phyloP scores from a whole-genome alignment of 2,888 invertebrate species.

The Oscheius sp. region DNA sequence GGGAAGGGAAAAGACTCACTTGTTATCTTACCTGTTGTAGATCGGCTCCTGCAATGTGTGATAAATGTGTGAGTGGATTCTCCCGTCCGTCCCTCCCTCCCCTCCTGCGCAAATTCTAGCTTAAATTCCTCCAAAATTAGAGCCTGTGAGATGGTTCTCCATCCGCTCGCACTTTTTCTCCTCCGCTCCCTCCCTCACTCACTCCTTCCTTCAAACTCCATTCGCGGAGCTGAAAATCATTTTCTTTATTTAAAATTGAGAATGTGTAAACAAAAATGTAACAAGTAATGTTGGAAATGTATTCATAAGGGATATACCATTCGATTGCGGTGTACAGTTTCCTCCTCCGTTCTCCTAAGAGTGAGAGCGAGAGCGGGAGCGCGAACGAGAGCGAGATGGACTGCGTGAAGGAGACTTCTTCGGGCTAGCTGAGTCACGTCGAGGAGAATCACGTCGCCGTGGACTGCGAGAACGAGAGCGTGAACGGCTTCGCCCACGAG shows the following conservation, averaged over 20 bases:
- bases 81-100: background rate
- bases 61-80: too few species aligned
- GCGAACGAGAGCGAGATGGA: constrained; percentile 26
- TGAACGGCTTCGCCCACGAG: constrained; percentile 70
- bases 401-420: constrained; percentile 24
- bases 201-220: constrained; percentile 5
- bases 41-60: too few species aligned
- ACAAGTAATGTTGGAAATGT: background rate
- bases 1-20: too few species aligned
- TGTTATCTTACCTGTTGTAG: too few species aligned
- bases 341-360: background rate
- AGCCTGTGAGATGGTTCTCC: background rate
- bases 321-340: too few species aligned
- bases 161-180: background rate
- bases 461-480: constrained; percentile 79
- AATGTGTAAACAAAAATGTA: background rate
- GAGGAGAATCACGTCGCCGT: constrained; percentile 76
- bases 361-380: constrained; percentile 29
- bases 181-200: constrained; percentile 14
- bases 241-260: background rate
- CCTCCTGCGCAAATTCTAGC: background rate
- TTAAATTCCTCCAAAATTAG: background rate
- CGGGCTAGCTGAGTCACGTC: constrained; percentile 13
- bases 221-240: constrained; percentile 24
- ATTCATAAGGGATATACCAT: background rate